Evolutionary conservation across 2,113 vertebrate genomes (phyloP), one percentile per base, ranked within the genome.

Genomic region (Nasalis larvatus): DNA sequence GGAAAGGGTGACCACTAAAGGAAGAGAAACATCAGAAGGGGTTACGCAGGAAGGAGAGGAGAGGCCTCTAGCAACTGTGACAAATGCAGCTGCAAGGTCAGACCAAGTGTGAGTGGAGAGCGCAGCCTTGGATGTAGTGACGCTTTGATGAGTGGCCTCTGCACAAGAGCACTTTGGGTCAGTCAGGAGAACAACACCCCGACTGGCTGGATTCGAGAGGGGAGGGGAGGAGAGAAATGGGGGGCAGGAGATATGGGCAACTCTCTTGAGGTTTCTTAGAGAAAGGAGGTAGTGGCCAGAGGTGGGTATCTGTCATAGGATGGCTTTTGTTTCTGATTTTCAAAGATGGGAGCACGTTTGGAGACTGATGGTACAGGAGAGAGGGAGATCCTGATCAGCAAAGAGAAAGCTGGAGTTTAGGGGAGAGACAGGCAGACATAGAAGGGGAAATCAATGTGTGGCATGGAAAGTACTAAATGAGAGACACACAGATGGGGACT

Each of bases 61-160:
- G n/a, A 27, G 1, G 35, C 18, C 84, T 78, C 69, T 37, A 4
- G 73, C 20, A 74, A 11, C 49, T 14, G 2, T 8, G 23, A 2
- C 63, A 37, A 35, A 58, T 42, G 32, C 27, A 32, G 27, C 32
- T 63, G 1, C 4, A 3, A 4, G 40, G 10, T 74, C 63, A 37
- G 40, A 45, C 13, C 3, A 69, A 40, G 32, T 23, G 14, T 35
- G 68, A 35, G 0, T 5, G 69, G 86, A 45, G 40, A 20, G 4
- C 0, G 0, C 35, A 42, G 14, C 35, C 1, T 2, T 23, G 47
- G 40, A 20, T 7, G 7, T 6, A 37, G 56, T 8, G 14, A 25
- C 0, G 0, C 2, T 1, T 4, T 42, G 17, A 56, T 18, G 45
- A 25, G 42, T n/a, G 49, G 12, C 30, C 42, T 58, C 35, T 63